Evolutionary conservation across 1,140 invertebrate genomes (phyloP).

Genomic region (Pogonomyrmex barbatus): DNA sequence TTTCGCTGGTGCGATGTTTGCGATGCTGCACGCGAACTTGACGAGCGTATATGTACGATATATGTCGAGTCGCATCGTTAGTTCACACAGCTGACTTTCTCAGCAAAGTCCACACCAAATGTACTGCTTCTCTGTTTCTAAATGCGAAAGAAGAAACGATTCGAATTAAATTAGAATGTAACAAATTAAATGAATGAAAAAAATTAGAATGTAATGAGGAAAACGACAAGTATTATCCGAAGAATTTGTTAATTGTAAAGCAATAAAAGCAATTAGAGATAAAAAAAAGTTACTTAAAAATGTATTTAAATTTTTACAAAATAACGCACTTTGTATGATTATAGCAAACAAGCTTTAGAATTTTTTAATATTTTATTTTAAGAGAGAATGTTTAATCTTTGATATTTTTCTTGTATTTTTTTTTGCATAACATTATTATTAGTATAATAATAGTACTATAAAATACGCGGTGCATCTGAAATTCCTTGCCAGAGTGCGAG

Average conservation of each 20-base stretch:
- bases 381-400: not conserved
- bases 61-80: constrained; percentile 29
- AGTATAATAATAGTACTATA: not conserved
- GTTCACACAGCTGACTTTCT: constrained; percentile 31
- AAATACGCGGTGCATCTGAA: not conserved
- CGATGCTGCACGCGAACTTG: constrained; percentile 3
- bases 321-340: not conserved
- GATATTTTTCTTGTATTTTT: not conserved
- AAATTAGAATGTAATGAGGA: not conserved
- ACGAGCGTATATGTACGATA: not conserved
- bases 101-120: not conserved
- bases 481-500: not conserved
- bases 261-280: not conserved
- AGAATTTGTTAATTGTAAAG: not conserved
- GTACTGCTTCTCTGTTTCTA: not conserved
- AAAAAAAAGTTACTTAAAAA: not conserved
- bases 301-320: not conserved
- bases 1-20: constrained; percentile 29
- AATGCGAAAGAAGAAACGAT: not conserved
- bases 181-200: not conserved
- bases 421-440: not conserved
- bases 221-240: not conserved
- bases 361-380: not conserved
- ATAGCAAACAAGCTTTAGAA: not conserved
- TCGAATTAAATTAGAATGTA: not conserved